Conservation (phyloP, 2,113 vertebrate species). For the Atrichornis clamosus region DNA sequence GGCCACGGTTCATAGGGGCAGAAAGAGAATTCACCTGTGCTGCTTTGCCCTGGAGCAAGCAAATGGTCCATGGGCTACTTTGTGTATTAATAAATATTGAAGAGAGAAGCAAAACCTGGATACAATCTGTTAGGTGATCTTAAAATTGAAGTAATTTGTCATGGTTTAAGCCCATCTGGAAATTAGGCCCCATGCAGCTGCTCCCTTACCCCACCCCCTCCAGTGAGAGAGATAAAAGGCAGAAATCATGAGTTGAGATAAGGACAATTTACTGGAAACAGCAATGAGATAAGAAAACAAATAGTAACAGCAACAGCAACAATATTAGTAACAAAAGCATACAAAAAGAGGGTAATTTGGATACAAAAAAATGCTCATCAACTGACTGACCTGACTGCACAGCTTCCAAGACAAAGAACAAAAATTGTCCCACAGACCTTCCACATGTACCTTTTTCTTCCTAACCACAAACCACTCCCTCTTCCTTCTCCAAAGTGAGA, state of each 20-base stretch:
- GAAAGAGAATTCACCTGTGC: not conserved
- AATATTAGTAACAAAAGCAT: not conserved
- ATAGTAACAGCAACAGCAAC: not conserved
- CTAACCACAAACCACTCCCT: not conserved
- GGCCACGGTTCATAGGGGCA: fast-evolving
- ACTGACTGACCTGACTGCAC: not conserved
- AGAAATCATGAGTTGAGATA: not conserved
- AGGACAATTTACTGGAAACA: not conserved
- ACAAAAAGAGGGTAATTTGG: not conserved
- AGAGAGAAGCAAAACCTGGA: not conserved
- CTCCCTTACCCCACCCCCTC: not conserved
- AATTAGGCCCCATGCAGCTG: fast-evolving
- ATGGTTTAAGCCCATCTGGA: not conserved
- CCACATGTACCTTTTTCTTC: not conserved
- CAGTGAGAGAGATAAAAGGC: not conserved
- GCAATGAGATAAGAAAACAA: not conserved
- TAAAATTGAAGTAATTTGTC: not conserved
- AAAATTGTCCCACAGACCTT: not conserved
- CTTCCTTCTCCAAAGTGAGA: not conserved
- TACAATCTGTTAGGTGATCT: not conserved
- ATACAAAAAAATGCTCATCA: not conserved
- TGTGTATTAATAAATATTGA: not conserved
- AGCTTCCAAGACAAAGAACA: not conserved
- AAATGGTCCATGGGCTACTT: not conserved
- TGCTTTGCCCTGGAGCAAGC: not conserved